Evolutionary conservation across 2,888 invertebrate genomes (phyloP), one percentile per base, ranked within the genome.

Genomic region (Xestia xanthographa): DNA sequence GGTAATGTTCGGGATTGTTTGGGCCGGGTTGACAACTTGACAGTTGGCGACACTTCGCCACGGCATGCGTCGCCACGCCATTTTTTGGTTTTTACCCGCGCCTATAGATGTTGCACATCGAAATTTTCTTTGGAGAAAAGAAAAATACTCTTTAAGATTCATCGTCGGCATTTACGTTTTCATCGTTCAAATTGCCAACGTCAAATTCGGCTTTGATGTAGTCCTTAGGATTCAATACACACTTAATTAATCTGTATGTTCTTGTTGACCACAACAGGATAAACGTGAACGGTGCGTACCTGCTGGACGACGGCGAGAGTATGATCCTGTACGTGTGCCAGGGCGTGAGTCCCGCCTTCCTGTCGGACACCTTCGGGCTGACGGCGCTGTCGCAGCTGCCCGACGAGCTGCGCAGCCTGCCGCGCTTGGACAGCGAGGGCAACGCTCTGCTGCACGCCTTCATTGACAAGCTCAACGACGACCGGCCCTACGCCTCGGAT

Each of bases 321-420:
- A 98, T 99, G 95, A 97, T 98, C 67, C 93, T 99, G 70, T 98
- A 99, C 93, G 97, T 99, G 60, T 98, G 99, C 66, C 97, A 98
- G 83, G 98, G 97, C 85, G 97, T 98, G 56, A 97, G 98, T 81
- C 97, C 97, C 63, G 97, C 97, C 71, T 98, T 98, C 93, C 97
- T 99, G 87, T 97, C 97, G 77, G 98, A 98, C 82, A 97, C 98
- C 34, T 97, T 99, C 86, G 99, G 98, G 34, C 98, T 98, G 70
- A 95, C 97, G 8, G 97, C 98, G 79, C 98, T 98, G 92, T 95
- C 97, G 70, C 97, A 98, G 91, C 97, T 99, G 88, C 97, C 98
- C 0, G 98, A 99, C 90, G 98, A 98, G 92, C 96, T 98, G 96
- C 97, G 97, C 85, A 97, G 97, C 38, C 92, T 99, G 88, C 99